A percentile compares a stretch with the other conserved stretches of the same genome.
These are phyloP conservation scores for Melanostoma scalare DNA, from an alignment of 2,888 invertebrate species.

Conservation along the genomic window DNA sequence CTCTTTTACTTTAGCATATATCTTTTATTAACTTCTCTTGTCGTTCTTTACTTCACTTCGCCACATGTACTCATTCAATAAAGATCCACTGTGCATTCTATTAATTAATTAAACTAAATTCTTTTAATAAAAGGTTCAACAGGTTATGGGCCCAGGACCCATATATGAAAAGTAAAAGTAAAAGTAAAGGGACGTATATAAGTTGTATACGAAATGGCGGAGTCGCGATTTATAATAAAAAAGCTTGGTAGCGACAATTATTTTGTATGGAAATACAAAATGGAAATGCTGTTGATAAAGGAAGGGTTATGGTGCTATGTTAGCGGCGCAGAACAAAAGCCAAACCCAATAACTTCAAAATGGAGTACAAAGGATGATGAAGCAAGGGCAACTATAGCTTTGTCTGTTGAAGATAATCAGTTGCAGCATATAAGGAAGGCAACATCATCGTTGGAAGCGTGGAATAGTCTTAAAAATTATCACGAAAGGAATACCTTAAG, in stretches of 20 bases:
- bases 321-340: no score
- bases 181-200: no score
- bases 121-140: no score
- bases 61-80: no score
- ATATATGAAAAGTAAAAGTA: no score
- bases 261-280: constrained; percentile 4
- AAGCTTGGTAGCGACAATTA: background rate
- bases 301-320: background rate
- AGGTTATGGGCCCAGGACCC: no score
- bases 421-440: constrained; percentile 9
- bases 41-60: no score
- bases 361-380: constrained; percentile 1
- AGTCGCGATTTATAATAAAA: background rate
- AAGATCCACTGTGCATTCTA: no score
- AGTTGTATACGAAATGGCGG: background rate
- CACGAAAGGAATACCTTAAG: no score
- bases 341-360: background rate
- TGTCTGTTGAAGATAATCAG: constrained; percentile 3
- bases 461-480: background rate
- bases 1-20: no score
- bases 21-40: no score
- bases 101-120: no score
- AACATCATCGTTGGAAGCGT: background rate
- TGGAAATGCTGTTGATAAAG: background rate
- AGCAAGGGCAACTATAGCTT: background rate